phyloP scores from a whole-genome alignment of 2,797 vertebrate species.

The Philypnodon macrostomus region DNA sequence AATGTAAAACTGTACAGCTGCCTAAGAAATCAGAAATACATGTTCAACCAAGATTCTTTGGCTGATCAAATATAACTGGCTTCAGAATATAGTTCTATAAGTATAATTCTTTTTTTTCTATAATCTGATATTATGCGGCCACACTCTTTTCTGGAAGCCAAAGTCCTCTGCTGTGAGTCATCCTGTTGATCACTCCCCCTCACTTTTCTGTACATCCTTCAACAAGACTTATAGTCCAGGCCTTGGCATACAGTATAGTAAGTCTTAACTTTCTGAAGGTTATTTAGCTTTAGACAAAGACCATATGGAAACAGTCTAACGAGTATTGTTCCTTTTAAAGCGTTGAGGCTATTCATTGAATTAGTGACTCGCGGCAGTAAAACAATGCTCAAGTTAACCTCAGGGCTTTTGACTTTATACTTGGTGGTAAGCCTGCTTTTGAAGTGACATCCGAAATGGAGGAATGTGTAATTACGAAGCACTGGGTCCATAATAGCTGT shows the following conservation, averaged over 20 bases:
- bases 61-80: slow-evolving; percentile 35
- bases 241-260: slow-evolving; percentile 2
- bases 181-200: slow-evolving; percentile 39
- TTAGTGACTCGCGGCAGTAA: slow-evolving; percentile 73
- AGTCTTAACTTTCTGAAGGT: slow-evolving; percentile 27
- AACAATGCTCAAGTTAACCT: slow-evolving; percentile 73
- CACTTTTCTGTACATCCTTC: slow-evolving; percentile 34
- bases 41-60: slow-evolving; percentile 16
- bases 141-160: slow-evolving; percentile 26
- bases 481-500: slow-evolving; percentile 66
- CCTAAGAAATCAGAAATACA: too few species aligned
- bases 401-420: slow-evolving; percentile 64
- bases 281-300: slow-evolving; percentile 33
- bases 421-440: slow-evolving; percentile 67
- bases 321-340: slow-evolving; percentile 61
- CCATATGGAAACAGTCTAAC: slow-evolving; percentile 39
- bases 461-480: slow-evolving; percentile 76
- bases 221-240: slow-evolving; percentile 18
- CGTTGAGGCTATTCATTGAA: slow-evolving; percentile 71
- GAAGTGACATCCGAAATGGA: slow-evolving; percentile 74
- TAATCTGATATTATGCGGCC: slow-evolving; percentile 18
- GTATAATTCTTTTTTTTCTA: slow-evolving; percentile 19
- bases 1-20: too few species aligned
- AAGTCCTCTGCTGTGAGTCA: slow-evolving; percentile 35
- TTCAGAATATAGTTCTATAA: slow-evolving; percentile 21